A percentile compares a stretch with the other conserved stretches of the same genome.
phyloP scores from a whole-genome alignment of 2,888 invertebrate species.

The Gasteruption jaculator region DNA sequence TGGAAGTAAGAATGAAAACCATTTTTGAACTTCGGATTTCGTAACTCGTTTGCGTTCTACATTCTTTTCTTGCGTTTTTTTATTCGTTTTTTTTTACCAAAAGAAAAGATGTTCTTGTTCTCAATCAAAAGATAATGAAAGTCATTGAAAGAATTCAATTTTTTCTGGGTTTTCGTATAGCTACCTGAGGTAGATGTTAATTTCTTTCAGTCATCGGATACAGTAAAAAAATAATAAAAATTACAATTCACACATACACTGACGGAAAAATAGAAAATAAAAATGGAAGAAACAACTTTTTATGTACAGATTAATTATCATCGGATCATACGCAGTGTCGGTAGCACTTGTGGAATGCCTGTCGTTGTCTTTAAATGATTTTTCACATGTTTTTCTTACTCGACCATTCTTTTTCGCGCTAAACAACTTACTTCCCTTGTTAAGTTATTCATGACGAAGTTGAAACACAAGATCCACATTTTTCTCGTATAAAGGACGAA shows the following conservation, averaged over 20 bases:
- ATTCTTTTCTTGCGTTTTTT: too few relatives aligned
- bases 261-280: slow-evolving; percentile 19
- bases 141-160: slow-evolving; percentile 1
- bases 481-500: too few relatives aligned
- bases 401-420: slow-evolving; percentile 11
- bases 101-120: neutral
- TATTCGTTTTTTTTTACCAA: too few relatives aligned
- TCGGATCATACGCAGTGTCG: slow-evolving; percentile 28
- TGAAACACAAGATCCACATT: too few relatives aligned
- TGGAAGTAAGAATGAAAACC: too few relatives aligned
- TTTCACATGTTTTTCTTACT: slow-evolving; percentile 22
- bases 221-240: slow-evolving; percentile 11
- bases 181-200: slow-evolving; percentile 25
- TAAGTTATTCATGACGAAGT: too few relatives aligned
- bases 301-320: slow-evolving; percentile 28
- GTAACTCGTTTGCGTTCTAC: too few relatives aligned
- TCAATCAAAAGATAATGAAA: slow-evolving; percentile 7
- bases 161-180: slow-evolving; percentile 1
- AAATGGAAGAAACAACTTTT: slow-evolving; percentile 33
- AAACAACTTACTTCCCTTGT: slow-evolving; percentile 17
- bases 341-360: slow-evolving; percentile 38
- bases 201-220: slow-evolving; percentile 24
- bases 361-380: too few relatives aligned
- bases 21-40: too few relatives aligned
- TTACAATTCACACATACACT: slow-evolving; percentile 17